Percentiles rank a stretch among this genome's conserved stretches.
phyloP scores from a whole-genome alignment of 2,113 vertebrate genomes.

The Ptilonorhynchus violaceus region DNA sequence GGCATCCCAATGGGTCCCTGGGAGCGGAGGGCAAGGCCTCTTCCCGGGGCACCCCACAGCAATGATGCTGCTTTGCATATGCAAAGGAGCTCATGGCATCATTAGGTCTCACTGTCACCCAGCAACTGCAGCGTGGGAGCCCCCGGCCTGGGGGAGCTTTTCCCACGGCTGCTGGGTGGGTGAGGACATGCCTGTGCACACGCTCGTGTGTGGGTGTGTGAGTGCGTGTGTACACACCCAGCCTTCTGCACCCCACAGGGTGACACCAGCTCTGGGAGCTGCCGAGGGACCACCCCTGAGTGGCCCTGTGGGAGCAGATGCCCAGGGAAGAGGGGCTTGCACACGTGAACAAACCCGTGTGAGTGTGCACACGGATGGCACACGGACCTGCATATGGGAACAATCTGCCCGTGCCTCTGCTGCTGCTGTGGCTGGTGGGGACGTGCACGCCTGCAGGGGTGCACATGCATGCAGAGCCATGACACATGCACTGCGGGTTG shows the following conservation, averaged over 20 bases:
- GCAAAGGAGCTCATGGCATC: conserved; percentile 49
- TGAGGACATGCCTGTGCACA: accelerated
- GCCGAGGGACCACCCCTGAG: accelerated
- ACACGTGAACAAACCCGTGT: accelerated
- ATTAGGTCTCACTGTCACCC: not conserved
- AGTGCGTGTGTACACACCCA: accelerated
- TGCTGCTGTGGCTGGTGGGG: not conserved
- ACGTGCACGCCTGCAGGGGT: accelerated
- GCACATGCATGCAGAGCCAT: accelerated
- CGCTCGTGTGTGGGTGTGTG: accelerated
- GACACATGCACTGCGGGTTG: accelerated
- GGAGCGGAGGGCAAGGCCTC: not conserved
- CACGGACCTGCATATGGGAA: accelerated
- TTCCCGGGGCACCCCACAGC: not conserved
- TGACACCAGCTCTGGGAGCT: not conserved
- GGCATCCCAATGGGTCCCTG: not conserved
- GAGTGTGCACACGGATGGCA: accelerated
- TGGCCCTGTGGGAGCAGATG: not conserved
- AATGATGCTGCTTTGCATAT: conserved; percentile 43
- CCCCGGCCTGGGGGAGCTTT: not conserved
- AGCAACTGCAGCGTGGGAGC: conserved; percentile 26
- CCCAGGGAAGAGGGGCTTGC: not conserved
- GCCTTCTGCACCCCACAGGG: accelerated
- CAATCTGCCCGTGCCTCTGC: not conserved
- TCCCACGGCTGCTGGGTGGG: not conserved